Percentiles rank a stretch among this genome's conserved stretches.
phyloP scores from a whole-genome alignment of 1,140 invertebrate species.

The Plodia interpunctella region DNA sequence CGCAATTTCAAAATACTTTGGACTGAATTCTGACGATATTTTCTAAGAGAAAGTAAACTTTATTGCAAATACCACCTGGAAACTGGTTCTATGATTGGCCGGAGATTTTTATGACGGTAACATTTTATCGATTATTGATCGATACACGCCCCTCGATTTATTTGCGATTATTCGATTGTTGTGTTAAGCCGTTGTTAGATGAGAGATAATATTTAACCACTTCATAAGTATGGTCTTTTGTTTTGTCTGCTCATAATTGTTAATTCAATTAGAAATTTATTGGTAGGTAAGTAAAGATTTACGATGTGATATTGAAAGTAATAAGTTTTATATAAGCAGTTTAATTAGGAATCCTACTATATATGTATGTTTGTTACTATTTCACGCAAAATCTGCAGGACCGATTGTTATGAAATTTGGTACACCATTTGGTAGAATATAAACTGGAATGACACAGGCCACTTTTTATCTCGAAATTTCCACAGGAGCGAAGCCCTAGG shows the following conservation, averaged over 20 bases:
- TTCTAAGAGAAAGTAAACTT: constrained; percentile 7
- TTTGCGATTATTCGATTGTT: constrained; percentile 5
- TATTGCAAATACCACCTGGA: constrained; percentile 1
- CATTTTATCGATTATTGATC: constrained; percentile 4
- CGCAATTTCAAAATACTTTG: constrained; percentile 6
- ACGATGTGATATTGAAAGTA: too few species aligned
- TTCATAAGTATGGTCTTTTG: constrained; percentile 1
- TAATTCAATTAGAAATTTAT: background rate
- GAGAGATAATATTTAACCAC: constrained; percentile 1
- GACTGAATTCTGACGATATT: constrained; percentile 1
- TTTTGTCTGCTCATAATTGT: background rate
- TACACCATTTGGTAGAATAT: too few species aligned
- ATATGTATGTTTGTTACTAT: too few species aligned
- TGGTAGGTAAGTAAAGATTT: background rate
- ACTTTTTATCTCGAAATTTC: too few species aligned
- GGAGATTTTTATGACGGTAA: background rate
- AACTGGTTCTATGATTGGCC: constrained; percentile 3
- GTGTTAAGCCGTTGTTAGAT: constrained; percentile 5
- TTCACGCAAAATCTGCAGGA: too few species aligned
- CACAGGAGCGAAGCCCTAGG: too few species aligned
- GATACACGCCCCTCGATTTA: constrained; percentile 1
- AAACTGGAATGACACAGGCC: too few species aligned
- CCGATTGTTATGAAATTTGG: too few species aligned
- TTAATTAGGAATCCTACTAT: too few species aligned
- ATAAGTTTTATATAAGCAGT: background rate